Percentiles rank a stretch among this genome's conserved stretches.
Evolutionary conservation across 2,797 vertebrate species (phyloP).

Genomic region (Alfaro cultratus): DNA sequence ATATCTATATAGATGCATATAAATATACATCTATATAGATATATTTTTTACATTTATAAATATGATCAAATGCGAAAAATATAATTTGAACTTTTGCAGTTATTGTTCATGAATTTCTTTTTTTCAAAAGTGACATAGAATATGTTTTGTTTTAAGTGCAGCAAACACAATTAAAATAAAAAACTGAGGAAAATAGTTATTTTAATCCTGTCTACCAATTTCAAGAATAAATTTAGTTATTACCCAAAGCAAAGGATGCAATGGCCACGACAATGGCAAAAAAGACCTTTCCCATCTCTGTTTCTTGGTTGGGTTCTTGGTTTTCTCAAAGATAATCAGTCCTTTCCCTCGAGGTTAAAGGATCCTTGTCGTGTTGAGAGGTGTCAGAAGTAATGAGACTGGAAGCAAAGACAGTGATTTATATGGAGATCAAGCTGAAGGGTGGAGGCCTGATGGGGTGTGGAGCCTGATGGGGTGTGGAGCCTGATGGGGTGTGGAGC

Average conservation of each 20-base stretch:
- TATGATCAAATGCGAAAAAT: background rate
- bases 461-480: background rate
- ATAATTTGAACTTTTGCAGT: background rate
- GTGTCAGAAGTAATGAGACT: background rate
- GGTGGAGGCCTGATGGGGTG: background rate
- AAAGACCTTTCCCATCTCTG: conserved; percentile 67
- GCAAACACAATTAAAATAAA: background rate
- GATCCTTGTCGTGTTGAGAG: conserved; percentile 4
- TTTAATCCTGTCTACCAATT: background rate
- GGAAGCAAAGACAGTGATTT: background rate
- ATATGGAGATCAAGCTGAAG: background rate
- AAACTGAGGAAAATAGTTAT: background rate
- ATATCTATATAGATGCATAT: too few species aligned
- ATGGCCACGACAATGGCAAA: conserved; percentile 38
- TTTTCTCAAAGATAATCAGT: conserved; percentile 6
- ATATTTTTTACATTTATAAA: too few species aligned
- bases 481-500: background rate
- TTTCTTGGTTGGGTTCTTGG: conserved; percentile 14
- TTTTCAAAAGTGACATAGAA: background rate
- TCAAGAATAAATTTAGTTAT: background rate
- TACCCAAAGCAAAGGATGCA: background rate
- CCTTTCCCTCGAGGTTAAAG: background rate
- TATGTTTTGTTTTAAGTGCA: background rate
- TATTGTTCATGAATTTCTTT: background rate
- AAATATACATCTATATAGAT: too few species aligned